Evolutionary conservation across 2,113 vertebrate genomes (phyloP), one percentile per base, ranked within the genome.

Genomic region (Trichomycterus rosablanca): DNA sequence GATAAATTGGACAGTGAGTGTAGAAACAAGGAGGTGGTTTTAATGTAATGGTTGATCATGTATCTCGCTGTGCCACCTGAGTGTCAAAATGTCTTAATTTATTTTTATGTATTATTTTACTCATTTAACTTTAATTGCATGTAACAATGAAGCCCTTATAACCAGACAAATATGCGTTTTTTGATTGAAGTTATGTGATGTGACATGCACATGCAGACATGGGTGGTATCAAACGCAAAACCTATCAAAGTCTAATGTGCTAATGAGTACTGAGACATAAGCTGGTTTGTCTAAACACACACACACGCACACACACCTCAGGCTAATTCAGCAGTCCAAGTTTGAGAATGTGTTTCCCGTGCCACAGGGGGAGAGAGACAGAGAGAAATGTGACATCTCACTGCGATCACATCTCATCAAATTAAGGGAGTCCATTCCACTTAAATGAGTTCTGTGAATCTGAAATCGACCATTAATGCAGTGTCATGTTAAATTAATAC

Each of bases 401-500:
- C 72, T 85, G 81, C 76, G 82, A 82, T 87, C 86, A 83, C 75
- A 78, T 82, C 81, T 78, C 79, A 86, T 87, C 84, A 88, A 69
- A 74, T 75, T 72, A 66, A 76, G 84, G 84, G 85, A 77, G 15
- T 22, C 56, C 76, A 87, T 76, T 88, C 87, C 83, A 89, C 87
- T 87, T 88, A 90, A 90, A 91, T 86, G 80, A 82, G 85, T 79
- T 82, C 76, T 79, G 85, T 87, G 84, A 87, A 89, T 86, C 75
- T 75, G 71, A 86, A 89, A 81, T 83, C 74, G 81, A 80, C 81
- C 77, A 79, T 85, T 83, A 87, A 87, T 86, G 77, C 81, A 71
- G 78, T 80, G 85, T 81, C 77, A 86, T 83, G 84, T 82, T 78
- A 82, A 78, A 83, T 82, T 79, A 73, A 84, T 76, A 81, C 44